A percentile compares a stretch with the other conserved stretches of the same genome.
These are phyloP conservation scores for Brachylomia viminalis DNA, from an alignment of 2,888 invertebrate genomes.

Conservation along the genomic window DNA sequence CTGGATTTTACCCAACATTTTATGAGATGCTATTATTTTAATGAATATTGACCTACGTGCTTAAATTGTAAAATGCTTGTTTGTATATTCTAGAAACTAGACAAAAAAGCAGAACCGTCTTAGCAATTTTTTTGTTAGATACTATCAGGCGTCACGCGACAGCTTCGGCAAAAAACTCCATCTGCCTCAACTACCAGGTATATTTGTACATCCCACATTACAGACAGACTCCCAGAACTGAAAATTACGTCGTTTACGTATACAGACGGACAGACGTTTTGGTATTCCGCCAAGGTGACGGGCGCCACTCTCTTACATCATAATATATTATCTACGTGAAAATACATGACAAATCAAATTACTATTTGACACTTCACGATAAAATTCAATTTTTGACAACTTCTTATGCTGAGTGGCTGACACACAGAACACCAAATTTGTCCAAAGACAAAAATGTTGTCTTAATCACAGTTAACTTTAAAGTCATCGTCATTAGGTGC, in stretches of 20 bases:
- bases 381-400: slow-evolving; percentile 43
- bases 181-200: slow-evolving; percentile 26
- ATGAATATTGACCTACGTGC: slow-evolving; percentile 1
- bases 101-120: not conserved
- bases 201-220: slow-evolving; percentile 62
- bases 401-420: slow-evolving; percentile 5
- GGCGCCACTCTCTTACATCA: slow-evolving; percentile 72
- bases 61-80: not conserved
- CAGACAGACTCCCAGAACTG: slow-evolving; percentile 74
- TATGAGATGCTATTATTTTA: not conserved
- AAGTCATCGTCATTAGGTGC: slow-evolving; percentile 11
- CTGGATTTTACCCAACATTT: not conserved
- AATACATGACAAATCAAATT: slow-evolving; percentile 51
- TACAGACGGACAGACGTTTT: slow-evolving; percentile 72
- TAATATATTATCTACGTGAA: slow-evolving; percentile 41
- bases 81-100: slow-evolving; percentile 1
- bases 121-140: slow-evolving; percentile 8
- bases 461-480: slow-evolving; percentile 29
- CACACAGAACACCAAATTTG: slow-evolving; percentile 42
- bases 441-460: slow-evolving; percentile 26
- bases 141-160: slow-evolving; percentile 18
- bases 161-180: slow-evolving; percentile 10
- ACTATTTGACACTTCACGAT: slow-evolving; percentile 35
- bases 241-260: slow-evolving; percentile 72
- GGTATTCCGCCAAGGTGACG: slow-evolving; percentile 77